These are phyloP conservation scores for Danio choprae DNA, from an alignment of 2,797 vertebrate genomes.

Conservation along the genomic window DNA sequence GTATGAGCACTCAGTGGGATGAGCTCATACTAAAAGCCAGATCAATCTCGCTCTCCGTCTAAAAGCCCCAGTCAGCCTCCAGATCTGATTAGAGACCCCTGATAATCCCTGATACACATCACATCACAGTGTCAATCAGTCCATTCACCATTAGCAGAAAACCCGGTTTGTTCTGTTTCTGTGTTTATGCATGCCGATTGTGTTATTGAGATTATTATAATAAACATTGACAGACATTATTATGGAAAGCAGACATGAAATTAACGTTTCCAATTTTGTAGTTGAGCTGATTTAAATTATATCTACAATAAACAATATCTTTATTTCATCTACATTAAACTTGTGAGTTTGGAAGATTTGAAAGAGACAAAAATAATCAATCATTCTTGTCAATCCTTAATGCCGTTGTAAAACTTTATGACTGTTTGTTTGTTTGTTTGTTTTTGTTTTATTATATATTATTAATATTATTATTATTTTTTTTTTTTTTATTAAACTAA, in stretches of 20 bases:
- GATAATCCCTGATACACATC: constrained; percentile 49
- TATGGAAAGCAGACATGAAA: background rate
- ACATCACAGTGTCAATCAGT: constrained; percentile 42
- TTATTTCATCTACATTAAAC: background rate
- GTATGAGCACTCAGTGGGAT: constrained; percentile 55
- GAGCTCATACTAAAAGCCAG: constrained; percentile 68
- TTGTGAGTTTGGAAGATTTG: background rate
- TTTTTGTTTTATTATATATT: too few species aligned
- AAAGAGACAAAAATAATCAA: too few species aligned
- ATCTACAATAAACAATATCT: background rate
- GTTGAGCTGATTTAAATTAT: background rate
- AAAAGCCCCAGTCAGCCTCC: constrained; percentile 41
- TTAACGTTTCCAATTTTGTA: background rate
- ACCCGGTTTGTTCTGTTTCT: background rate
- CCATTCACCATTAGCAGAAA: background rate
- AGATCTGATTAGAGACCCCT: constrained; percentile 52
- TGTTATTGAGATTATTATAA: background rate
- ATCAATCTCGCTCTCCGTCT: constrained; percentile 62
- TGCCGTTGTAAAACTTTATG: too few species aligned
- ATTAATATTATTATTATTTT: too few species aligned
- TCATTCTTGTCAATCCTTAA: too few species aligned
- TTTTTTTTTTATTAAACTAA: too few species aligned
- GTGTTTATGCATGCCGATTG: background rate
- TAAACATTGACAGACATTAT: background rate
- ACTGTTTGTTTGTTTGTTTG: too few species aligned